phyloP scores from a whole-genome alignment of 2,113 vertebrate genomes.

The Phalacrocorax pelagicus region DNA sequence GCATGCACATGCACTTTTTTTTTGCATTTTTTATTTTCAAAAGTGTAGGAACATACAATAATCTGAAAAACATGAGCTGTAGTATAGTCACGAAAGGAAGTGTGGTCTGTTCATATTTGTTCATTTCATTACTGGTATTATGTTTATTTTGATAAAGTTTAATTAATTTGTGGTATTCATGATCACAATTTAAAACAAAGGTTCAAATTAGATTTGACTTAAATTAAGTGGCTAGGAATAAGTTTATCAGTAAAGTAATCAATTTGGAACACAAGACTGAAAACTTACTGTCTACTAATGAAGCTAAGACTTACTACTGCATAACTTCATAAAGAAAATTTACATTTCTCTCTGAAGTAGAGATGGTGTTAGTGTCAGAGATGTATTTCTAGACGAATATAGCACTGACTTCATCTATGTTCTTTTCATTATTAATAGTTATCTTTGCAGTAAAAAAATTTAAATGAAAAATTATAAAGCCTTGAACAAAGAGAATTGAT shows the following conservation, averaged over 20 bases:
- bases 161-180: neutral
- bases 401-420: neutral
- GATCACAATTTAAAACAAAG: neutral
- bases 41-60: neutral
- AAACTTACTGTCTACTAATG: neutral
- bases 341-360: neutral
- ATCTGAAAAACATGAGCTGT: neutral
- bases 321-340: neutral
- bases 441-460: neutral
- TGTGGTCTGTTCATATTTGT: neutral
- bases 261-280: neutral
- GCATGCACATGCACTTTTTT: neutral
- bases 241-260: neutral
- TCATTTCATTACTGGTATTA: neutral
- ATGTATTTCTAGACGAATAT: neutral
- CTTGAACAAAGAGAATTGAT: neutral
- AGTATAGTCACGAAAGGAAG: accelerated
- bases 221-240: neutral
- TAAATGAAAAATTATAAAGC: neutral
- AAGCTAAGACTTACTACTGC: neutral
- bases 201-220: neutral
- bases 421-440: neutral
- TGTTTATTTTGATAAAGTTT: neutral
- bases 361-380: neutral
- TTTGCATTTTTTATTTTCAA: neutral